phyloP scores from a whole-genome alignment of 2,113 vertebrate species.

The Thinocorus orbignyianus region DNA sequence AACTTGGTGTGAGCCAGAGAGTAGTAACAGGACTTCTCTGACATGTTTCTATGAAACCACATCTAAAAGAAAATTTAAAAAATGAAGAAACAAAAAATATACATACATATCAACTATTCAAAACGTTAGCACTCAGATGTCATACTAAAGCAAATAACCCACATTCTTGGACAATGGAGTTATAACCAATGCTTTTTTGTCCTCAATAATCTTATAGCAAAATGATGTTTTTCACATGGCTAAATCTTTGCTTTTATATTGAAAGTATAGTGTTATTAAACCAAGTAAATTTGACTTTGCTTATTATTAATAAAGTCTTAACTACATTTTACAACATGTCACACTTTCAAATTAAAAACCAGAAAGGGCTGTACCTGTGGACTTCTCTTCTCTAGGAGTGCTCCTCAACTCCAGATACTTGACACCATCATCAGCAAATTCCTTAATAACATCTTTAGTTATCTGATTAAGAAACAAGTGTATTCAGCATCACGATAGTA shows the following conservation, averaged over 20 bases:
- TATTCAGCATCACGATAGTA: neutral
- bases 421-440: conserved; percentile 95
- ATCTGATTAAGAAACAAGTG: conserved; percentile 76
- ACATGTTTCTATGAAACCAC: neutral
- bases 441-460: conserved; percentile 91
- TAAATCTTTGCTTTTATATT: neutral
- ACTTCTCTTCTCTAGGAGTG: conserved; percentile 86
- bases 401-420: conserved; percentile 95
- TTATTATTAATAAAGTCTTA: neutral
- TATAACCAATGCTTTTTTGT: neutral
- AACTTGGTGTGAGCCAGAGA: neutral
- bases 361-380: conserved; percentile 68
- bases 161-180: neutral
- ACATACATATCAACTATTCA: neutral
- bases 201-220: neutral
- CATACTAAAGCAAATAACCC: neutral
- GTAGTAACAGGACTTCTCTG: neutral
- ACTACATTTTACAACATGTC: neutral
- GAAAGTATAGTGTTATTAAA: neutral
- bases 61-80: neutral
- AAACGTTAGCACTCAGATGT: neutral
- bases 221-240: neutral
- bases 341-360: neutral
- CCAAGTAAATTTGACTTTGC: neutral
- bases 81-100: neutral